These are phyloP conservation scores for Biston betularia DNA, from an alignment of 2,888 invertebrate species.

Conservation along the genomic window DNA sequence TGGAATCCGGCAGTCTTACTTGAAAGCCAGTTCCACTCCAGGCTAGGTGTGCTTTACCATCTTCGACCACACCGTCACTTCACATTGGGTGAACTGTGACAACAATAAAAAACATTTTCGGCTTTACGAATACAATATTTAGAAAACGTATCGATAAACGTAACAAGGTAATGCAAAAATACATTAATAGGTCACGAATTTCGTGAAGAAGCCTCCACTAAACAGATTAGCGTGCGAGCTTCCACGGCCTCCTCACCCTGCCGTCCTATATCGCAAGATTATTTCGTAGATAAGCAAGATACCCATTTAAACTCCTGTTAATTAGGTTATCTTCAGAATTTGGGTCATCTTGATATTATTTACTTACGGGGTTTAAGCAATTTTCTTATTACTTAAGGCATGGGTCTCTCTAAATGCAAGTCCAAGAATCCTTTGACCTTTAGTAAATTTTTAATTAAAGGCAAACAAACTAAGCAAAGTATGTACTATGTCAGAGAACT, in stretches of 20 bases:
- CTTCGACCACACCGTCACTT: too few relatives aligned
- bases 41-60: too few relatives aligned
- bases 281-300: conserved; percentile 32
- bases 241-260: conserved; percentile 13
- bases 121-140: conserved; percentile 33
- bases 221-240: conserved; percentile 35
- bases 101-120: too few relatives aligned
- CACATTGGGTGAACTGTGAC: too few relatives aligned
- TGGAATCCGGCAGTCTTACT: too few relatives aligned
- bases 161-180: conserved; percentile 34
- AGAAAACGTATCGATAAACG: conserved; percentile 34
- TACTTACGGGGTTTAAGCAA: not conserved
- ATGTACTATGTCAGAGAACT: too few relatives aligned
- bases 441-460: too few relatives aligned
- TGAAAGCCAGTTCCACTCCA: too few relatives aligned
- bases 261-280: conserved; percentile 39
- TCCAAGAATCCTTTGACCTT: too few relatives aligned
- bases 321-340: conserved; percentile 28
- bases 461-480: too few relatives aligned
- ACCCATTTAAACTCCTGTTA: conserved; percentile 20
- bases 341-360: conserved; percentile 12
- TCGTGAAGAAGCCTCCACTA: conserved; percentile 23
- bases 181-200: conserved; percentile 36
- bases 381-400: not conserved
- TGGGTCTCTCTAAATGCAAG: too few relatives aligned